phyloP scores from a whole-genome alignment of 2,797 vertebrate genomes.

The Takifugu ocellatus region DNA sequence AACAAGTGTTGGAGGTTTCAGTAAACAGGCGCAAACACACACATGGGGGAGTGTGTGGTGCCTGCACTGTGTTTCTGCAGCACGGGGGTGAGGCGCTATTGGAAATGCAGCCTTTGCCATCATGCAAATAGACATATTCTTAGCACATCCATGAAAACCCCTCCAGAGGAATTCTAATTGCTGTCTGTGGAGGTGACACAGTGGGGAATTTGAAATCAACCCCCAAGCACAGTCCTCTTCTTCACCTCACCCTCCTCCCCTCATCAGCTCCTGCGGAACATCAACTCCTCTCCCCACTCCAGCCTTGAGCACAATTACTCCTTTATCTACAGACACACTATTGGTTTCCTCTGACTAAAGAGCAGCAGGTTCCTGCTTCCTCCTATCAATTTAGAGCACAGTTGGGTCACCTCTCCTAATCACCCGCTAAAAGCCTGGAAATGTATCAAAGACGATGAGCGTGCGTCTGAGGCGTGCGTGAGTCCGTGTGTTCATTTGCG shows the following conservation, averaged over 20 bases:
- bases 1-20: conserved; percentile 65
- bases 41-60: neutral
- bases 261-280: conserved; percentile 39
- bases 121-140: conserved; percentile 42
- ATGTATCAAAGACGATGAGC: conserved; percentile 65
- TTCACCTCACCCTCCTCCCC: conserved; percentile 21
- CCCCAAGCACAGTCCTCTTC: conserved; percentile 30
- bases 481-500: conserved; percentile 40
- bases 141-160: conserved; percentile 15
- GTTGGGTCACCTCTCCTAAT: conserved; percentile 69
- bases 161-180: conserved; percentile 66
- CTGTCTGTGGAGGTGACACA: conserved; percentile 56
- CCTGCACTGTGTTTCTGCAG: conserved; percentile 35
- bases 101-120: conserved; percentile 35
- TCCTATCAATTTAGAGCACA: conserved; percentile 67
- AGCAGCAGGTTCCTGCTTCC: conserved; percentile 69
- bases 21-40: conserved; percentile 45
- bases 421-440: conserved; percentile 70
- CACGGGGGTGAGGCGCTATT: conserved; percentile 19
- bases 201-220: conserved; percentile 51
- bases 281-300: conserved; percentile 37
- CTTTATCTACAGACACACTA: conserved; percentile 67
- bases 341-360: conserved; percentile 73
- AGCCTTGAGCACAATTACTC: conserved; percentile 72
- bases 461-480: conserved; percentile 16